Evolutionary conservation across 2,113 vertebrate species (phyloP).

Genomic region (cat (Felis catus)): DNA sequence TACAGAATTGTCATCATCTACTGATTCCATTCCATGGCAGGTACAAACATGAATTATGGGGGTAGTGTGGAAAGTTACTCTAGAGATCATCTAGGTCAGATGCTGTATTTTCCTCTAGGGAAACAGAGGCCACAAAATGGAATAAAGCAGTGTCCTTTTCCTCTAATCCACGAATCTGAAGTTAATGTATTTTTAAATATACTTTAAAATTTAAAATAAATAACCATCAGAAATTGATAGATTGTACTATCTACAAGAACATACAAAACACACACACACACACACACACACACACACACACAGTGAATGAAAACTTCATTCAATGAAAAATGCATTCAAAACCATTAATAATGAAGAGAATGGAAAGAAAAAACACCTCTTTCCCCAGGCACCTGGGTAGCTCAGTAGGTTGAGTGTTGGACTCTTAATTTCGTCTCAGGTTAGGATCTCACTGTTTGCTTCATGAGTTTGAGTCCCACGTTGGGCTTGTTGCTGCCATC

Average conservation of each 20-base stretch:
- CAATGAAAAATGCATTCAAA: background rate
- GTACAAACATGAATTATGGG: background rate
- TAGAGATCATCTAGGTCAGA: background rate
- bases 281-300: background rate
- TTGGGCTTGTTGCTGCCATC: too few relatives aligned
- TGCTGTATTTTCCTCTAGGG: background rate
- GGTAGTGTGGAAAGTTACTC: background rate
- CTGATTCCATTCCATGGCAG: background rate
- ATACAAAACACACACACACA: background rate
- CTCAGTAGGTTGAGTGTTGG: too few relatives aligned
- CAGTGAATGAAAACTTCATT: background rate
- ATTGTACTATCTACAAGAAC: background rate
- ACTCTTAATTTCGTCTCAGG: too few relatives aligned
- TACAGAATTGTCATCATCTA: background rate
- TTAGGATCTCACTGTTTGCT: too few relatives aligned
- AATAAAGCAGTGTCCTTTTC: background rate
- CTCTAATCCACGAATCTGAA: background rate
- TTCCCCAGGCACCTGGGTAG: too few relatives aligned
- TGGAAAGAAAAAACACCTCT: too few relatives aligned
- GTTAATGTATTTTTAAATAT: slow-evolving; percentile 2
- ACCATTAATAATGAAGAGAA: background rate
- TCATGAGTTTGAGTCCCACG: too few relatives aligned
- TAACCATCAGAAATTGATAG: background rate
- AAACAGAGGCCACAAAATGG: background rate
- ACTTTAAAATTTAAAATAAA: slow-evolving; percentile 21